Conservation (phyloP, 2,888 invertebrate genomes). For the Eristalis pertinax region DNA sequence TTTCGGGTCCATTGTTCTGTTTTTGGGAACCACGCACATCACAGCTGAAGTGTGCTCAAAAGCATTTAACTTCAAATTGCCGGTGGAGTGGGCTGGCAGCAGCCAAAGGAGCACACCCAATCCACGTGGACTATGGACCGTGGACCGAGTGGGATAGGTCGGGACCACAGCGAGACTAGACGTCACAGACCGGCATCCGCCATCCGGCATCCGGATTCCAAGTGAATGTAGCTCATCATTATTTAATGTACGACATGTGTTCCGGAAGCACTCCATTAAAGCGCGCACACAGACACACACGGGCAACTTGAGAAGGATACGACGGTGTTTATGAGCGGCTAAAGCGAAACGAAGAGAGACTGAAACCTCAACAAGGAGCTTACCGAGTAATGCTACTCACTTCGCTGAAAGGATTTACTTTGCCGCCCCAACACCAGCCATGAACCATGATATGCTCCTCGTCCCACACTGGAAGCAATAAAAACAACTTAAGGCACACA, state of each 20-base stretch:
- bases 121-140: no score
- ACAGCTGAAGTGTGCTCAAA: background rate
- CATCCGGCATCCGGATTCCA: background rate
- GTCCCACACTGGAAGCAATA: conserved; percentile 54
- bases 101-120: background rate
- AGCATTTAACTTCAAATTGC: background rate
- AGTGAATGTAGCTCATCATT: conserved; percentile 18
- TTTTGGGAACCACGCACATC: conserved; percentile 2
- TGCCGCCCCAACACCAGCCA: conserved; percentile 6
- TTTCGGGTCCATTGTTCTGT: background rate
- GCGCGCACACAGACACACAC: background rate
- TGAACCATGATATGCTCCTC: conserved; percentile 25
- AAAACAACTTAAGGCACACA: conserved; percentile 68
- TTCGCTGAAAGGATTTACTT: conserved; percentile 52
- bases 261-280: conserved; percentile 49
- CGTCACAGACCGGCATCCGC: background rate
- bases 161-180: background rate
- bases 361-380: conserved; percentile 60
- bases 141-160: background rate
- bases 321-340: background rate
- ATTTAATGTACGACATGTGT: conserved; percentile 25
- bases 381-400: conserved; percentile 33
- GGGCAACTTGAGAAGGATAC: background rate
- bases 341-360: background rate
- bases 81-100: background rate